A percentile compares a stretch with the other conserved stretches of the same genome.
These are phyloP conservation scores for Ischnura elegans DNA, from an alignment of 2,888 invertebrate species.

Conservation along the genomic window DNA sequence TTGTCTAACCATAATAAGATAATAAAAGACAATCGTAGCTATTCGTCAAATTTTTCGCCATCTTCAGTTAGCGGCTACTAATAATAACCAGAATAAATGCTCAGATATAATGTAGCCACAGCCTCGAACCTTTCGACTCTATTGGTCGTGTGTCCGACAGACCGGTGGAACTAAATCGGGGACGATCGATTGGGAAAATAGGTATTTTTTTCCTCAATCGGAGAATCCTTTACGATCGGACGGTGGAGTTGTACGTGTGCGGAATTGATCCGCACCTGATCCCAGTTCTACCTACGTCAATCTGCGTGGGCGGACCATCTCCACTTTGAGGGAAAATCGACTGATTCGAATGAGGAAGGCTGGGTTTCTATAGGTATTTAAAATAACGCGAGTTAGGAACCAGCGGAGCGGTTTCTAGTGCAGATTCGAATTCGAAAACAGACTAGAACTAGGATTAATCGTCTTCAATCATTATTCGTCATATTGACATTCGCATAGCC, in stretches of 20 bases:
- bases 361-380: not conserved
- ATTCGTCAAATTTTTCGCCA: too few species aligned
- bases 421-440: not conserved
- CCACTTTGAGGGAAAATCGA: not conserved
- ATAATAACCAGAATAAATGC: too few species aligned
- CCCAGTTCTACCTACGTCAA: not conserved
- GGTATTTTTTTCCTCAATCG: not conserved
- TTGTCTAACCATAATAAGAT: too few species aligned
- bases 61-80: too few species aligned
- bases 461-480: too few species aligned
- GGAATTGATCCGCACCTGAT: not conserved
- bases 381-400: not conserved
- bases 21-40: too few species aligned
- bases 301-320: not conserved
- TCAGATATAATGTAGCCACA: not conserved
- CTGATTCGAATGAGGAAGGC: not conserved
- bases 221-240: not conserved
- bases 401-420: not conserved
- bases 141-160: not conserved
- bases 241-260: not conserved
- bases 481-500: too few species aligned
- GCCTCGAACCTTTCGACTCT: not conserved
- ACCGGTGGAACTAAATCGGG: not conserved
- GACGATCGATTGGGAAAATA: not conserved
- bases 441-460: not conserved